These are phyloP conservation scores for Antigone vipio DNA, from an alignment of 2,113 vertebrate genomes.

Conservation along the genomic window DNA sequence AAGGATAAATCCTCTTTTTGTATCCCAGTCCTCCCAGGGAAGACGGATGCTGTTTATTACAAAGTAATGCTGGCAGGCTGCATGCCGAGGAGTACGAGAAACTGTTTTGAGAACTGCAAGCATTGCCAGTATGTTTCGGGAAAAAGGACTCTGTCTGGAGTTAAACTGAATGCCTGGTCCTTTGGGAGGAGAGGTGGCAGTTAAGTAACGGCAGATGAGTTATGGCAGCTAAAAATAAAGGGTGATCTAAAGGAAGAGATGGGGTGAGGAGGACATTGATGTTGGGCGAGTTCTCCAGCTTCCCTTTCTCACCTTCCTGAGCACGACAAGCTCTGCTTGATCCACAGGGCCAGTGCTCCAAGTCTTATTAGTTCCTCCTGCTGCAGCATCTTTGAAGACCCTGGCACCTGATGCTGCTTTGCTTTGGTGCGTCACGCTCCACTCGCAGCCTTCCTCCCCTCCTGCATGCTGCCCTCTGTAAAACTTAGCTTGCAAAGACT, in stretches of 20 bases:
- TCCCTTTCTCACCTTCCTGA: neutral
- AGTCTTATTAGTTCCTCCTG: neutral
- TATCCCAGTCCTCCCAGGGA: neutral
- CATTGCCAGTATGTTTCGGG: neutral
- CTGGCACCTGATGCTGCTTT: neutral
- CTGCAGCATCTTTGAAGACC: neutral
- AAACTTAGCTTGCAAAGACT: neutral
- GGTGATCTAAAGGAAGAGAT: neutral
- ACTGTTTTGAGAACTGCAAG: neutral
- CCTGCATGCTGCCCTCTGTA: neutral
- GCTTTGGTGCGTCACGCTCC: neutral
- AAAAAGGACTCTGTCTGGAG: neutral
- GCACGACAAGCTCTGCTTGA: neutral
- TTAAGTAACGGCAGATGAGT: neutral
- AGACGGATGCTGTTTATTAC: neutral
- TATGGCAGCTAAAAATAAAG: neutral
- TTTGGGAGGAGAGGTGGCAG: neutral
- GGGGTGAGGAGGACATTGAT: neutral
- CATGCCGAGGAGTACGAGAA: neutral
- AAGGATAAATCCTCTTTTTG: neutral
- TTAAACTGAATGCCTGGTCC: neutral
- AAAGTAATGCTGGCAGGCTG: neutral
- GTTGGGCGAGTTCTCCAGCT: neutral
- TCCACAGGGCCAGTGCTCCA: neutral
- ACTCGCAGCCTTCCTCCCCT: neutral